Conservation (phyloP, 2,797 vertebrate genomes). For the Morus bassanus region DNA sequence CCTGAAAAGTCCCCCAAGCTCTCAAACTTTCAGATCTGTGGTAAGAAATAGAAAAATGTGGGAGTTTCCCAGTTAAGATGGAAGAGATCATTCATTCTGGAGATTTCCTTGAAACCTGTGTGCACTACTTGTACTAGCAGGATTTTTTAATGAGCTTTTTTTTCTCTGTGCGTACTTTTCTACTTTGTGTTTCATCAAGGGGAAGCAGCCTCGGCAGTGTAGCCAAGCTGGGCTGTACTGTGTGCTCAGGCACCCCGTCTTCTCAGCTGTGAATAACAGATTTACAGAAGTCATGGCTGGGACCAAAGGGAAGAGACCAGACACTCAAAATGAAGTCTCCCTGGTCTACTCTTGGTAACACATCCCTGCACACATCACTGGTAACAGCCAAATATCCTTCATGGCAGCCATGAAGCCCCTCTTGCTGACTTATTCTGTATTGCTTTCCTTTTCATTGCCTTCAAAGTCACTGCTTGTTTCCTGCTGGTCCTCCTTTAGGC, state of each 20-base stretch:
- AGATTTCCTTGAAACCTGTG: background rate
- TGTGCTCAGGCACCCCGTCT: background rate
- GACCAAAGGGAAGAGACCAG: background rate
- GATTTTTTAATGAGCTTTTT: background rate
- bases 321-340: background rate
- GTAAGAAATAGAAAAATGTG: background rate
- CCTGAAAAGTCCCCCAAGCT: background rate
- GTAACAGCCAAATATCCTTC: background rate
- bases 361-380: background rate
- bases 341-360: background rate
- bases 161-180: background rate
- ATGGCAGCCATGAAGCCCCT: background rate
- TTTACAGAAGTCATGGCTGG: background rate
- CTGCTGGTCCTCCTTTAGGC: background rate
- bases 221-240: background rate
- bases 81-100: background rate
- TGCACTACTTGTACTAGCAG: background rate
- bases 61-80: background rate
- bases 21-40: background rate
- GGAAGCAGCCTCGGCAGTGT: background rate
- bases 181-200: background rate
- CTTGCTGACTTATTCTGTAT: background rate
- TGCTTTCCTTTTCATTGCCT: background rate
- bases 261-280: background rate
- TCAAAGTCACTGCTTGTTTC: background rate